Evolutionary conservation across 2,888 invertebrate species (phyloP), one percentile per base, ranked within the genome.

Genomic region (Amiota mariae): DNA sequence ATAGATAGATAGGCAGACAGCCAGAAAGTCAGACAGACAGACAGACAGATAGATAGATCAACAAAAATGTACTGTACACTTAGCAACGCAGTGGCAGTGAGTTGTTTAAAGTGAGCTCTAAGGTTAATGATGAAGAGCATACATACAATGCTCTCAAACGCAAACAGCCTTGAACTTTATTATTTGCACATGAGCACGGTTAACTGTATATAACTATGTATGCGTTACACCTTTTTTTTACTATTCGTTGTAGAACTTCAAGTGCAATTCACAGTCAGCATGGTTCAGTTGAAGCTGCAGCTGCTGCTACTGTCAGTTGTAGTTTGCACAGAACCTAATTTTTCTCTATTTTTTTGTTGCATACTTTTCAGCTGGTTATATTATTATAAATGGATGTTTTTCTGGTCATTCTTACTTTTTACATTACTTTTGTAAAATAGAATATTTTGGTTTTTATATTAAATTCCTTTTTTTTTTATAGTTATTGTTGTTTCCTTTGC

Each of bases 151-250:
- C 77, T 79, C 78, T 80, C 82, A 80, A 80, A 77, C 79, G 76
- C 78, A 77, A 54, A 75, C 76, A 82, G 82, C 86, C 85, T 85
- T 85, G 85, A 86, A 85, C 85, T 85, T 86, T 85, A 86, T 86
- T 86, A 86, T 85, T 86, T 85, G 81, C 80, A 82, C 85, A 85
- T 84, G 85, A 82, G 86, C 79, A 82, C 82, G 78, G 85, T 78
- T 78, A 75, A 46, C 15, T n/a, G 24, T 24, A 20, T 18, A 18
- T 61, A 68, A 47, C 72, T 3, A 1, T 13, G 56, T 11, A n/a
- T 11, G 48, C 15, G 18, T 67, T 18, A 10, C 18, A 24, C 66
- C 15, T 18, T 49, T 12, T 36, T 2, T 36, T n/a, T n/a, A n/a
- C 36, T 36, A 36, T 2, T 36, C 6, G 36, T 36, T 6, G 36